phyloP scores from a whole-genome alignment of 92 coral and sea anemone species.

The Epizoanthus fatuus region DNA sequence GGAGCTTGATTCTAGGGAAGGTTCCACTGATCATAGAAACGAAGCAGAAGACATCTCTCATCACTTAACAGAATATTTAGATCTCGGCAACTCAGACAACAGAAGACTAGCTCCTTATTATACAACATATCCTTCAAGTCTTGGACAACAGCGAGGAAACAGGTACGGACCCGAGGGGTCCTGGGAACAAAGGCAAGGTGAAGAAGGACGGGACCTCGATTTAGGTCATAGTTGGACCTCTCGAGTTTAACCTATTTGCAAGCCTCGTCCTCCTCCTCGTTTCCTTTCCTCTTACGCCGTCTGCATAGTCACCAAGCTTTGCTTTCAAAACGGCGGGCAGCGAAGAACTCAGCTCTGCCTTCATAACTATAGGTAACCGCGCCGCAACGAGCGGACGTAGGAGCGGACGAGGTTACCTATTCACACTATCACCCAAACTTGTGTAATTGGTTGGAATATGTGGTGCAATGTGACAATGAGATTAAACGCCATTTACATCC shows the following conservation, averaged over 20 bases:
- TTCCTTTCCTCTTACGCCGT: neutral
- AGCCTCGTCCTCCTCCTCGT: no score
- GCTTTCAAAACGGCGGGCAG: neutral
- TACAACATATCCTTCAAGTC: neutral
- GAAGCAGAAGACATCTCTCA: constrained; percentile 11
- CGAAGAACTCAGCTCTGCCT: no score
- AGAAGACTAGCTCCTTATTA: neutral
- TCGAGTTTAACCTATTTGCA: neutral
- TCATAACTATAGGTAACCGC: no score
- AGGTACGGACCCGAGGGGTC: neutral
- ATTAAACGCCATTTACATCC: no score
- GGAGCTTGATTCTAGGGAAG: constrained; percentile 27
- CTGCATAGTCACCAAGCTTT: neutral
- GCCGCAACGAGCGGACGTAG: no score
- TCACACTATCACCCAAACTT: no score
- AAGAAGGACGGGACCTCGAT: neutral
- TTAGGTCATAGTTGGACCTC: constrained; percentile 23
- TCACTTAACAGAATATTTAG: constrained; percentile 28
- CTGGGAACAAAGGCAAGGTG: neutral
- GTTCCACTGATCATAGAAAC: neutral
- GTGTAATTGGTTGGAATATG: no score
- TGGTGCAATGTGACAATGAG: no score
- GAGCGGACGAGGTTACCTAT: no score
- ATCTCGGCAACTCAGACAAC: constrained; percentile 13
- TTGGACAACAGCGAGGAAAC: neutral